Percentiles rank a stretch among this genome's conserved stretches.
Evolutionary conservation across 2,888 invertebrate species (phyloP).

Genomic region (Dynastes tityus): DNA sequence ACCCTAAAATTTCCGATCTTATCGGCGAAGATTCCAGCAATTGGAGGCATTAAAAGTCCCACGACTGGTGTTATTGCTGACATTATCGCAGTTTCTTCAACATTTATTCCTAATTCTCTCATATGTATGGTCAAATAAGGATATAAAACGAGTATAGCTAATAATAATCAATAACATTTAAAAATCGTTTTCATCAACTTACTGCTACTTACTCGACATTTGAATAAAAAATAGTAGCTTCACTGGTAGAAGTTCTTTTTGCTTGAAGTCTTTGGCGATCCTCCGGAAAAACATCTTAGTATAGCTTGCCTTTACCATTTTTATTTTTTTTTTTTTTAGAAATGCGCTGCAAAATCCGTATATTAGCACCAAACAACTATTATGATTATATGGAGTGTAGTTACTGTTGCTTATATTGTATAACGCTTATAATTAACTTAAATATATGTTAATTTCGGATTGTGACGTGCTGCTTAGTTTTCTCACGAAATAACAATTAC

Average conservation of each 20-base stretch:
- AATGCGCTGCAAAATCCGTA: too few relatives aligned
- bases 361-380: too few relatives aligned
- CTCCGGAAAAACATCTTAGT: constrained; percentile 77
- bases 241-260: constrained; percentile 81
- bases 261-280: constrained; percentile 80
- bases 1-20: constrained; percentile 88
- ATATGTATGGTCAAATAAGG: constrained; percentile 87
- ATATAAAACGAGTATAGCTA: constrained; percentile 83
- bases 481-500: too few relatives aligned
- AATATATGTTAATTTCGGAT: too few relatives aligned
- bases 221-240: constrained; percentile 86
- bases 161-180: constrained; percentile 56
- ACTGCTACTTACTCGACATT: constrained; percentile 80
- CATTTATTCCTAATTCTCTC: constrained; percentile 84
- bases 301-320: constrained; percentile 76
- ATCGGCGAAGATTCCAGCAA: constrained; percentile 84
- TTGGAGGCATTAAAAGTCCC: constrained; percentile 84
- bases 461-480: too few relatives aligned
- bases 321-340: constrained; percentile 32
- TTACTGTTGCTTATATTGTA: too few relatives aligned
- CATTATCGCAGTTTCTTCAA: constrained; percentile 87
- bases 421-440: too few relatives aligned
- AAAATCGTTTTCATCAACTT: constrained; percentile 13
- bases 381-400: too few relatives aligned
- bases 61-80: constrained; percentile 84